Evolutionary conservation across 2,113 vertebrate species (phyloP), one percentile per base, ranked within the genome.

Genomic region (Rhinichthys klamathensis): DNA sequence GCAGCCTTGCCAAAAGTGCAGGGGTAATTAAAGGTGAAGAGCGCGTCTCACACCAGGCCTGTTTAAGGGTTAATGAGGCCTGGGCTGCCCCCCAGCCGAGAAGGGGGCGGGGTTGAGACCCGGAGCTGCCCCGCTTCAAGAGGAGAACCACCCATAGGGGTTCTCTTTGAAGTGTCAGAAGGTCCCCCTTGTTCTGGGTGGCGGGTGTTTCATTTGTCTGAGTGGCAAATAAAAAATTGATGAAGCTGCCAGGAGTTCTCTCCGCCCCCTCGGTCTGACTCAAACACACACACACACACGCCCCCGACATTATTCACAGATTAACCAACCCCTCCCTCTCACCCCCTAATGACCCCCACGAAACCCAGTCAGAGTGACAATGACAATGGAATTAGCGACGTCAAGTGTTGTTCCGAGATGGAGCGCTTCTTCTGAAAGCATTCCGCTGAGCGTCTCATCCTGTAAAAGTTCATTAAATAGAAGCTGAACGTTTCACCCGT

Each of bases 61-160:
- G 96, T 98, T 99, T 98, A 99, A 97, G 98, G 98, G 97, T 99
- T 99, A 99, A 99, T 99, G 98, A 99, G 98, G 96, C 97, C 97
- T 96, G 96, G 95, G 96, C 96, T 97, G 97, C 96, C 96, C 97
- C 97, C 95, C 97, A 95, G 96, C 96, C 95, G 95, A 88, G 90
- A 91, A 89, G 90, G 89, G 91, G 91, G 91, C 83, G 69, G 88
- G 92, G 87, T 88, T 86, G 86, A 96, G 96, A 92, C 95, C 96
- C 91, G 94, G 94, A 95, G 95, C 95, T 95, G 95, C 93, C 95
- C 92, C 90, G 96, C 97, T 99, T 98, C 97, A 99, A 98, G 97
- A 96, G 96, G 95, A 96, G 78, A 98, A 93, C 96, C 97, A 97
- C 97, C 97, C 97, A 97, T 97, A 99, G 97, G 97, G 97, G 96